These are phyloP conservation scores for Perca fluviatilis DNA, from an alignment of 2,113 vertebrate species.

Conservation along the genomic window DNA sequence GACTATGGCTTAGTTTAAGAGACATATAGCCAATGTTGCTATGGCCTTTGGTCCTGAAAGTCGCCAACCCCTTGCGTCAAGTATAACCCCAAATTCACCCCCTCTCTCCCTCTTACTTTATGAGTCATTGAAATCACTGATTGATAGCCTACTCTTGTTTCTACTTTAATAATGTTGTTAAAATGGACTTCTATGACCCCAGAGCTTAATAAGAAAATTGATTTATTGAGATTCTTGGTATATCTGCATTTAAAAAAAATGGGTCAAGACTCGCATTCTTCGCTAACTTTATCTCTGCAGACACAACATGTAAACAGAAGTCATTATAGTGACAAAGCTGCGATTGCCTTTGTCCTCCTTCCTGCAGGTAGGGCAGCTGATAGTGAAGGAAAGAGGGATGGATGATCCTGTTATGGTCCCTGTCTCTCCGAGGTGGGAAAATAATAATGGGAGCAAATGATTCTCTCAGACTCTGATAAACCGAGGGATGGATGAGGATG, in stretches of 20 bases:
- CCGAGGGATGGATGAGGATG: not conserved
- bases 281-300: slow-evolving; percentile 10
- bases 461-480: not conserved
- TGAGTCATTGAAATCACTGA: slow-evolving; percentile 14
- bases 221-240: slow-evolving; percentile 19
- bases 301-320: slow-evolving; percentile 31
- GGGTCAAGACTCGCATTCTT: slow-evolving; percentile 1
- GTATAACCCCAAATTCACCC: not conserved
- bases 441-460: slow-evolving; percentile 15
- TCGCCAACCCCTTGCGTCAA: no score
- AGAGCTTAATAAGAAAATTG: not conserved
- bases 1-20: no score
- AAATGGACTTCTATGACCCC: slow-evolving; percentile 30
- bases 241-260: slow-evolving; percentile 8
- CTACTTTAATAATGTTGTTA: slow-evolving; percentile 15
- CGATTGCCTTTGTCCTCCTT: not conserved
- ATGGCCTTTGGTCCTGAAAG: not conserved
- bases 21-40: not conserved
- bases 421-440: slow-evolving; percentile 5
- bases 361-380: slow-evolving; percentile 22
- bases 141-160: slow-evolving; percentile 16
- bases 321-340: slow-evolving; percentile 47
- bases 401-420: slow-evolving; percentile 25
- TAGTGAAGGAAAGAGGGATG: slow-evolving; percentile 43
- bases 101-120: not conserved